A percentile compares a stretch with the other conserved stretches of the same genome.
These are phyloP conservation scores for Ochropleura leucogaster DNA, from an alignment of 2,888 invertebrate genomes.

Conservation along the genomic window DNA sequence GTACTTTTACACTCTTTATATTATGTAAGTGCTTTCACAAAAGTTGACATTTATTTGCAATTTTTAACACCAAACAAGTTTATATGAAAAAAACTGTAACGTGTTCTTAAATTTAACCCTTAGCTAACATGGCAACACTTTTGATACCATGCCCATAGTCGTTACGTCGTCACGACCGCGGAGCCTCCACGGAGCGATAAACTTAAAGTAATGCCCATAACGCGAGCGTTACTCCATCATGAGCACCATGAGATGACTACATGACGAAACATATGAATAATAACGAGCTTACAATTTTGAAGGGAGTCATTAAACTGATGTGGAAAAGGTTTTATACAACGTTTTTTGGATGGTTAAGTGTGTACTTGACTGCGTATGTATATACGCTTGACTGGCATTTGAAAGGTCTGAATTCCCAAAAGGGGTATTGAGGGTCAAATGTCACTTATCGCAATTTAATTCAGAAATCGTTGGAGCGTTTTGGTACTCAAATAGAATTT, in stretches of 20 bases:
- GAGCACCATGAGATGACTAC: slow-evolving; percentile 9
- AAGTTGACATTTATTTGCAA: neutral
- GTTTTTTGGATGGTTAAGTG: slow-evolving; percentile 12
- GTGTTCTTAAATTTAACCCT: neutral
- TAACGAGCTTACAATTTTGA: slow-evolving; percentile 55
- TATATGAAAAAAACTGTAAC: neutral
- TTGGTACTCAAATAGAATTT: neutral
- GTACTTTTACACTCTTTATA: neutral
- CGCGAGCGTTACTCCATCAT: slow-evolving; percentile 23
- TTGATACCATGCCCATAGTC: neutral
- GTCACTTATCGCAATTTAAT: slow-evolving; percentile 2
- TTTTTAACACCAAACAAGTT: neutral
- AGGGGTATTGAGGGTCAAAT: neutral
- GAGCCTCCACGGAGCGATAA: slow-evolving; percentile 27
- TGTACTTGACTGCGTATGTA: too few relatives aligned
- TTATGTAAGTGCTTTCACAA: neutral
- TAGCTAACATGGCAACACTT: neutral
- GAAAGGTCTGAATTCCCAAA: neutral
- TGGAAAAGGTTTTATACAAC: slow-evolving; percentile 13
- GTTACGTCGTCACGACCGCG: neutral
- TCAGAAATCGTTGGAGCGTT: neutral
- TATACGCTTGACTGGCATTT: slow-evolving; percentile 5
- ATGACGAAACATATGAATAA: slow-evolving; percentile 42
- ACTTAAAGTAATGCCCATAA: slow-evolving; percentile 49
- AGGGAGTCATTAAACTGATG: slow-evolving; percentile 12